Percentiles rank a stretch among this genome's conserved stretches.
These are phyloP conservation scores for Drosophila mettleri DNA, from an alignment of 2,888 invertebrate species.

Conservation along the genomic window DNA sequence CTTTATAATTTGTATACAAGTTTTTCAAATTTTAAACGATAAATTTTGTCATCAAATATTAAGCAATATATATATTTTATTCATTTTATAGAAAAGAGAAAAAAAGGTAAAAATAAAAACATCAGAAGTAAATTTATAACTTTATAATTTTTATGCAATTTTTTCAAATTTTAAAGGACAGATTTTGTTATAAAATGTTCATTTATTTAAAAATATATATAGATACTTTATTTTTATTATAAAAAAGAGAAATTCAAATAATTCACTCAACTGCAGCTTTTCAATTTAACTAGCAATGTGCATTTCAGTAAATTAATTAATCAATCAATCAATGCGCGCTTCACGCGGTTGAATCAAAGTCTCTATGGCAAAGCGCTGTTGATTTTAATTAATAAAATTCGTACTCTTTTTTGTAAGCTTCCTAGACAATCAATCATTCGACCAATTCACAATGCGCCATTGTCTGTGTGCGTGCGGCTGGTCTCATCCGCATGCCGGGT, in stretches of 20 bases:
- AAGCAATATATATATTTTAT: too few relatives aligned
- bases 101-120: too few relatives aligned
- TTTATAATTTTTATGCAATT: too few relatives aligned
- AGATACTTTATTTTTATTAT: background rate
- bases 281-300: background rate
- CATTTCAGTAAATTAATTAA: background rate
- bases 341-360: background rate
- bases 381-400: constrained; percentile 10
- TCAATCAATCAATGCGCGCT: background rate
- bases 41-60: too few relatives aligned
- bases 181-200: background rate
- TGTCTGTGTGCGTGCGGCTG: constrained; percentile 3
- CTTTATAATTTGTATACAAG: too few relatives aligned
- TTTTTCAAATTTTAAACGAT: too few relatives aligned
- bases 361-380: background rate
- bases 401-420: constrained; percentile 1
- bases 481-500: constrained; percentile 44
- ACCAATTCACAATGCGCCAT: background rate
- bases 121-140: too few relatives aligned
- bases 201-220: background rate
- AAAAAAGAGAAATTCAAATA: background rate
- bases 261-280: background rate
- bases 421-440: constrained; percentile 28
- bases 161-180: too few relatives aligned
- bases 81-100: too few relatives aligned